Evolutionary conservation across 2,113 vertebrate genomes (phyloP).

Genomic region (Charina bottae): DNA sequence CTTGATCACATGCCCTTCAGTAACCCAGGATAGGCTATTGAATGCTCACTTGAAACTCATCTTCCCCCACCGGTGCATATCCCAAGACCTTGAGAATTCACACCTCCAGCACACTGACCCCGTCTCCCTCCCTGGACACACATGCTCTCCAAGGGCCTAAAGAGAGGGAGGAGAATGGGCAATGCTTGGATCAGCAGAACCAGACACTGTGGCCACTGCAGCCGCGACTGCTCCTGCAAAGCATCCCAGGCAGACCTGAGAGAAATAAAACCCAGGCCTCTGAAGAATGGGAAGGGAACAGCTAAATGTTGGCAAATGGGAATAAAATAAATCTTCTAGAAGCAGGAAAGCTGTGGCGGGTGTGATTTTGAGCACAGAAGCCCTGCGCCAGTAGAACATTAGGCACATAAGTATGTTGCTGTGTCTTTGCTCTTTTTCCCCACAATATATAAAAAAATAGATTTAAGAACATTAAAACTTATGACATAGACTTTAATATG

Average conservation of each 20-base stretch:
- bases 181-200: slow-evolving; percentile 38
- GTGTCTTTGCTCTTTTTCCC: background rate
- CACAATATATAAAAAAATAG: no score
- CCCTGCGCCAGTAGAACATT: background rate
- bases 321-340: background rate
- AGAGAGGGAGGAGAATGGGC: background rate
- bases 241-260: background rate
- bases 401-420: background rate
- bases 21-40: background rate
- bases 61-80: background rate
- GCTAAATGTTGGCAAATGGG: no score
- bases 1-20: background rate
- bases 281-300: background rate
- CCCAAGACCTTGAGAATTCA: slow-evolving; percentile 23
- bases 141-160: slow-evolving; percentile 24
- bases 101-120: slow-evolving; percentile 20
- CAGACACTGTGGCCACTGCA: background rate
- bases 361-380: background rate
- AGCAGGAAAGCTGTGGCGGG: background rate
- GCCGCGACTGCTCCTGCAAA: background rate
- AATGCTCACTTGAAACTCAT: background rate
- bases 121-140: background rate
- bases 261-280: background rate
- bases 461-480: background rate
- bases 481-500: background rate